phyloP scores from a whole-genome alignment of 2,113 vertebrate species.

The Nannospalax galili region DNA sequence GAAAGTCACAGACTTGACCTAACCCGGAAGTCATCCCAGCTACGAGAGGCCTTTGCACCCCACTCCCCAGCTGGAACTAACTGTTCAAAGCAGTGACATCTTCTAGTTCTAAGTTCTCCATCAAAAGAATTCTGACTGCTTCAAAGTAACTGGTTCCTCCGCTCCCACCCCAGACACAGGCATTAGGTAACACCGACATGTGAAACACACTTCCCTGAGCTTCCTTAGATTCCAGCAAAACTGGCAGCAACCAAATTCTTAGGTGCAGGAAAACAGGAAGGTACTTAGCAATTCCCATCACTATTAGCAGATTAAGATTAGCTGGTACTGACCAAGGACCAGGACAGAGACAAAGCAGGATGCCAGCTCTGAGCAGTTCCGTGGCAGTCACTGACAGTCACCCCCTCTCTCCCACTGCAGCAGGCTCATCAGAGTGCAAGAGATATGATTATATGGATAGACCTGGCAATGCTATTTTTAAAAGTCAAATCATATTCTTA shows the following conservation, averaged over 20 bases:
- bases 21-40: background rate
- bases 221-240: constrained; percentile 5
- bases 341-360: background rate
- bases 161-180: background rate
- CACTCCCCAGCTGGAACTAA: background rate
- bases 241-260: background rate
- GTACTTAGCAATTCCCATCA: background rate
- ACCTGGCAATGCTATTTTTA: constrained; percentile 55
- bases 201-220: background rate
- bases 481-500: constrained; percentile 34
- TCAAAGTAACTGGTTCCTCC: background rate
- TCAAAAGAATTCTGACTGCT: constrained; percentile 24
- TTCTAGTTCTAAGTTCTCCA: background rate
- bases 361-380: background rate
- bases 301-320: background rate
- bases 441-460: background rate
- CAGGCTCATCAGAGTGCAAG: constrained; percentile 44
- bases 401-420: background rate
- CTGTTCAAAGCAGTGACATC: background rate
- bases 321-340: background rate
- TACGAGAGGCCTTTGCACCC: background rate
- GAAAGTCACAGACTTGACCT: background rate
- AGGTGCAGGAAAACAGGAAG: background rate
- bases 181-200: background rate
- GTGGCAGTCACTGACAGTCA: background rate